A percentile compares a stretch with the other conserved stretches of the same genome.
These are phyloP conservation scores for Lepidurus couesii DNA, from an alignment of 1,140 invertebrate species.

Conservation along the genomic window DNA sequence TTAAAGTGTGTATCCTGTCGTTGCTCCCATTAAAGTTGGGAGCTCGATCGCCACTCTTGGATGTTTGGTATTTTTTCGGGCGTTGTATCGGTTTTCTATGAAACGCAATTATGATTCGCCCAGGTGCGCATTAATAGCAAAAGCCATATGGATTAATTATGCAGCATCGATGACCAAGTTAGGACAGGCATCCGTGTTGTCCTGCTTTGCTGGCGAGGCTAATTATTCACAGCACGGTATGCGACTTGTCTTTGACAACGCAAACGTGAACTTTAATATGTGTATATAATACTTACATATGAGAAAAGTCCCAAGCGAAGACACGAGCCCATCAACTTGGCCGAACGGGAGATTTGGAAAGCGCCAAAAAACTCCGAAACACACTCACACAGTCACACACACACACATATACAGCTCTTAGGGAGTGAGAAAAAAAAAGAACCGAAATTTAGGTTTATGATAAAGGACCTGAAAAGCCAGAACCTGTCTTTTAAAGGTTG, in stretches of 20 bases:
- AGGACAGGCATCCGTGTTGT: background rate
- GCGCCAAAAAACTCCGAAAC: too few species aligned
- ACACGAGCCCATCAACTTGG: too few species aligned
- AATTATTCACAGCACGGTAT: slow-evolving; percentile 22
- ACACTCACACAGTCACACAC: slow-evolving; percentile 40
- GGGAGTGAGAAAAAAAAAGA: background rate
- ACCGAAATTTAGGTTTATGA: slow-evolving; percentile 3
- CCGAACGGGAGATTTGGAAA: too few species aligned
- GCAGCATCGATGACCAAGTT: slow-evolving; percentile 13
- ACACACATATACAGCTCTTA: background rate
- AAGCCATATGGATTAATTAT: slow-evolving; percentile 12
- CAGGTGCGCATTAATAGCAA: background rate
- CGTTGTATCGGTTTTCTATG: background rate
- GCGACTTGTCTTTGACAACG: slow-evolving; percentile 9
- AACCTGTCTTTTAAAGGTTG: slow-evolving; percentile 14
- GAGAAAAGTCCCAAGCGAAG: too few species aligned
- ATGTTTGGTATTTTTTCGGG: slow-evolving; percentile 4
- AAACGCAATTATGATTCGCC: background rate
- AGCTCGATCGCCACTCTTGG: background rate
- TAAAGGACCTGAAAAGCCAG: background rate
- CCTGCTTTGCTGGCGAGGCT: background rate
- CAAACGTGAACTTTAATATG: background rate
- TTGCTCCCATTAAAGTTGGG: background rate
- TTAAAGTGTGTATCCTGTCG: background rate
- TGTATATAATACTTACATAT: slow-evolving; percentile 16